These are phyloP conservation scores for Chlamydotis undulata DNA, from an alignment of 2,113 vertebrate species.

Conservation along the genomic window DNA sequence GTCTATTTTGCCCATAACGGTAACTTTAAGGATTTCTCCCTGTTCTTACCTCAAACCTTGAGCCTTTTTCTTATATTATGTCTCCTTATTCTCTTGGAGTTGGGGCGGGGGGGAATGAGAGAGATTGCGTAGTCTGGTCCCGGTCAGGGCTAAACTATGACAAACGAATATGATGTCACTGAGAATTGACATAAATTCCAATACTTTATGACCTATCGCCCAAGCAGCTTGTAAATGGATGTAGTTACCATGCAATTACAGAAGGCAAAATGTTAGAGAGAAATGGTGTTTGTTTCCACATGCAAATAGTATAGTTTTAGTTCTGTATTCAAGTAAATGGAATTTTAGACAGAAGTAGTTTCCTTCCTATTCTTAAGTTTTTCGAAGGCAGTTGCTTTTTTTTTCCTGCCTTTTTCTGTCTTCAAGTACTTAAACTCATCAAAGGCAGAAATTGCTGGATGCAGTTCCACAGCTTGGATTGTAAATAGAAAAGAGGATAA, in stretches of 20 bases:
- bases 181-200: not conserved
- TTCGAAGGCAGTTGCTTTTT: fast-evolving
- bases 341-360: not conserved
- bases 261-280: not conserved
- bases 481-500: not conserved
- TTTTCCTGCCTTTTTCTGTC: not conserved
- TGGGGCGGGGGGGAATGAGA: too few species aligned
- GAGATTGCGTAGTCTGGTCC: too few species aligned
- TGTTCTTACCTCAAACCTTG: too few species aligned
- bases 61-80: too few species aligned
- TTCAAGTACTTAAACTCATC: not conserved
- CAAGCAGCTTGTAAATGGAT: not conserved
- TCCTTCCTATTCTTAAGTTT: not conserved
- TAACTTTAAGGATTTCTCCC: too few species aligned
- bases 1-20: too few species aligned
- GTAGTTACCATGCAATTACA: not conserved
- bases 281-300: not conserved
- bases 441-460: not conserved
- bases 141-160: too few species aligned
- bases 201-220: not conserved
- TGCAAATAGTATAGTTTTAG: not conserved
- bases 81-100: too few species aligned
- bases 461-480: not conserved
- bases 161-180: not conserved
- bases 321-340: not conserved